These are phyloP conservation scores for Meliscaeva auricollis DNA, from an alignment of 2,888 invertebrate genomes.

Conservation along the genomic window DNA sequence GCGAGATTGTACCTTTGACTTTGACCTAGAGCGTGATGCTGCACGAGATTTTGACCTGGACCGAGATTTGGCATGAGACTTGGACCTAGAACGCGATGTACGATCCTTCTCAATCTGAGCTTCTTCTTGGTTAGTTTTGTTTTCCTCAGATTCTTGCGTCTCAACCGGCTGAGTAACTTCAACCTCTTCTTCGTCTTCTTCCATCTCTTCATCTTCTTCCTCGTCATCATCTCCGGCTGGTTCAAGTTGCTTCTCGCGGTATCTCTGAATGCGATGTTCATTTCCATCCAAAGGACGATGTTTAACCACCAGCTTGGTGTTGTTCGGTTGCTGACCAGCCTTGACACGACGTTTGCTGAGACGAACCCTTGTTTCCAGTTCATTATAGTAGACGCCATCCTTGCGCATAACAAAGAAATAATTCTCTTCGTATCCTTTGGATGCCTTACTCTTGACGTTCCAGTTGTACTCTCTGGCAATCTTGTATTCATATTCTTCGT, in stretches of 20 bases:
- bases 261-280: slow-evolving; percentile 94
- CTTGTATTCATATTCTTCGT: slow-evolving; percentile 97
- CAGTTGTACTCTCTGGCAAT: slow-evolving; percentile 99
- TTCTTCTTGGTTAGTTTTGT: slow-evolving; percentile 54
- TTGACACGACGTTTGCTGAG: slow-evolving; percentile 96
- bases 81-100: slow-evolving; percentile 78
- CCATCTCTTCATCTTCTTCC: slow-evolving; percentile 87
- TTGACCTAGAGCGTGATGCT: slow-evolving; percentile 79
- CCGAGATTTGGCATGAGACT: slow-evolving; percentile 79
- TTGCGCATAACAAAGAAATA: slow-evolving; percentile 97
- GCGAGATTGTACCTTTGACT: slow-evolving; percentile 80
- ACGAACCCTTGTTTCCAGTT: slow-evolving; percentile 97
- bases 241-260: slow-evolving; percentile 94
- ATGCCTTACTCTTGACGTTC: slow-evolving; percentile 99
- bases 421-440: slow-evolving; percentile 98
- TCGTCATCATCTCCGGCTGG: slow-evolving; percentile 91
- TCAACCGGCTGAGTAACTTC: slow-evolving; percentile 75
- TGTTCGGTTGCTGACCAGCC: slow-evolving; percentile 86
- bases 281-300: slow-evolving; percentile 93
- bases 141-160: slow-evolving; percentile 77
- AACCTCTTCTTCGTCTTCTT: slow-evolving; percentile 83
- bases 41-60: slow-evolving; percentile 77
- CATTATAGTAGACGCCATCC: slow-evolving; percentile 97
- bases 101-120: slow-evolving; percentile 78
- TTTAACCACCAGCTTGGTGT: slow-evolving; percentile 90